phyloP scores from a whole-genome alignment of 2,113 vertebrate genomes.

The Rana temporaria region DNA sequence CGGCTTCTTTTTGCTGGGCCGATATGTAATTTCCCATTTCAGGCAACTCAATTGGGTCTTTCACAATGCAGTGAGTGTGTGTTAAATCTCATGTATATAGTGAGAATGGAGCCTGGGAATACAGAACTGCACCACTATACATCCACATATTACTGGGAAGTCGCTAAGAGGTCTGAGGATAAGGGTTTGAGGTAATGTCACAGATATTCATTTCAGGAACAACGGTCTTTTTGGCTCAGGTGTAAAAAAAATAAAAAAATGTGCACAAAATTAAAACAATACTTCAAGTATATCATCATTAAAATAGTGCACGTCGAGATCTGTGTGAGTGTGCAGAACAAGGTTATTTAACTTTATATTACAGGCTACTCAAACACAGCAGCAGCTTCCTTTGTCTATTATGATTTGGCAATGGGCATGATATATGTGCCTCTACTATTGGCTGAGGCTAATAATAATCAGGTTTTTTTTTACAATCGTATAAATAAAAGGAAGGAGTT shows the following conservation, averaged over 20 bases:
- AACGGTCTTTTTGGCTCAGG: not conserved
- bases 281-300: conserved; percentile 26
- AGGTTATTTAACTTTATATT: too few species aligned
- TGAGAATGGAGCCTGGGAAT: not conserved
- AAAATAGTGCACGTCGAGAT: conserved; percentile 22
- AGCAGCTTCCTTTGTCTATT: too few species aligned
- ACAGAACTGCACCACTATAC: not conserved
- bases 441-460: not conserved
- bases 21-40: too few species aligned
- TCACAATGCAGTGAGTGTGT: too few species aligned
- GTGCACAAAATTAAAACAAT: conserved; percentile 29
- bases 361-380: too few species aligned
- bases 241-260: not conserved
- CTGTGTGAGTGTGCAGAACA: not conserved
- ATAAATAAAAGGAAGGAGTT: not conserved
- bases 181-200: not conserved
- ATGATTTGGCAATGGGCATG: too few species aligned
- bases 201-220: not conserved
- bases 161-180: not conserved
- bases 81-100: not conserved
- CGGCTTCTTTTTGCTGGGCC: too few species aligned
- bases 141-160: not conserved
- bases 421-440: not conserved
- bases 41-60: too few species aligned
- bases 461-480: not conserved